Conservation (phyloP, 53 echinoderm and acorn worm species). For the Apostichopus leukothele region DNA sequence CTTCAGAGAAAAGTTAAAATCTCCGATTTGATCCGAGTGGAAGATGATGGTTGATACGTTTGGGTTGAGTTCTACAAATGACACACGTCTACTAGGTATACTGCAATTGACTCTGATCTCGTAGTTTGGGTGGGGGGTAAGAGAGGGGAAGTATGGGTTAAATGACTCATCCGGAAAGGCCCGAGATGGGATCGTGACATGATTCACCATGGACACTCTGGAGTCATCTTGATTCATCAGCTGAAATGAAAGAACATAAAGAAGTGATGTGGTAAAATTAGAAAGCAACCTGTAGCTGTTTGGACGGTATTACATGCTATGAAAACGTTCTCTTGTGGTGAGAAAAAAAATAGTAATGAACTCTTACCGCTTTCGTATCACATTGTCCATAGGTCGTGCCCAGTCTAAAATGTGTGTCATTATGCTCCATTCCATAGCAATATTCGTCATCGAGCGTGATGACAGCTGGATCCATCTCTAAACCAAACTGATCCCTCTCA, state of each 20-base stretch:
- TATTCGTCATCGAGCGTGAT: slow-evolving; percentile 70
- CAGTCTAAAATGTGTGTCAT: slow-evolving; percentile 62
- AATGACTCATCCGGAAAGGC: slow-evolving; percentile 42
- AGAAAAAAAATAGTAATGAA: background rate
- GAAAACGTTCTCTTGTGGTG: no score
- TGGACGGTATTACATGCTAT: no score
- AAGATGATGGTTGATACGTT: slow-evolving; percentile 71
- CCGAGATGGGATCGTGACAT: slow-evolving; percentile 68
- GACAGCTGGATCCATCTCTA: slow-evolving; percentile 55
- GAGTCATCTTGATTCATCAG: slow-evolving; percentile 21
- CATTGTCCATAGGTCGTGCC: slow-evolving; percentile 78
- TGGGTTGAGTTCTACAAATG: slow-evolving; percentile 68
- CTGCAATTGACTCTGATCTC: slow-evolving; percentile 77
- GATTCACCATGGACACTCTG: slow-evolving; percentile 57
- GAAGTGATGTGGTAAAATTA: no score
- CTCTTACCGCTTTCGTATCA: slow-evolving; percentile 51
- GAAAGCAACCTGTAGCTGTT: no score
- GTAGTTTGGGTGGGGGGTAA: slow-evolving; percentile 12
- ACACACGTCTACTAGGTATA: slow-evolving; percentile 58
- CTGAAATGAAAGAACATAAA: background rate
- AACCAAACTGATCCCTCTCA: slow-evolving; percentile 51
- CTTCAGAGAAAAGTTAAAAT: slow-evolving; percentile 72
- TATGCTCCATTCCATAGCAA: slow-evolving; percentile 66
- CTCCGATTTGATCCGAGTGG: slow-evolving; percentile 65
- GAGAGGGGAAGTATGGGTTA: background rate